Conservation (phyloP, 2,113 vertebrate genomes). For the Taurulus bubalis region DNA sequence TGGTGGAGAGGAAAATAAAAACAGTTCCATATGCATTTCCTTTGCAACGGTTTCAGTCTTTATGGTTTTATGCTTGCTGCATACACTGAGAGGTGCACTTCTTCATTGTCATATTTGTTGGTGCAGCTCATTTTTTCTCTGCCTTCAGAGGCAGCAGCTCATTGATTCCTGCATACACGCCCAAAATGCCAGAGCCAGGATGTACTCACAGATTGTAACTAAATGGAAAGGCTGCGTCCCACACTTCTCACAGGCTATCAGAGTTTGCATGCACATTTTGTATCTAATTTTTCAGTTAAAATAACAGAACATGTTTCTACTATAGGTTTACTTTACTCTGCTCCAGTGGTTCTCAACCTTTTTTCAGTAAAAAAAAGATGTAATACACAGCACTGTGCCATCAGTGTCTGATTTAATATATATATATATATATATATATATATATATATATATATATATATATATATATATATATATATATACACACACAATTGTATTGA, state of each 20-base stretch:
- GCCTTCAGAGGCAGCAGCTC: constrained; percentile 83
- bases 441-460: too few species aligned
- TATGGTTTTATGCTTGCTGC: constrained; percentile 83
- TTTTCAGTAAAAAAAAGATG: too few species aligned
- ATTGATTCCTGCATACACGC: constrained; percentile 83
- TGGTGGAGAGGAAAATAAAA: constrained; percentile 75
- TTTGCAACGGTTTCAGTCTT: constrained; percentile 68
- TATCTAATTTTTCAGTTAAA: constrained; percentile 9
- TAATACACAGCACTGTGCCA: too few species aligned
- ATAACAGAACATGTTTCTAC: constrained; percentile 11
- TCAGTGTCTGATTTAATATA: too few species aligned
- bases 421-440: too few species aligned
- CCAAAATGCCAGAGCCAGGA: constrained; percentile 73
- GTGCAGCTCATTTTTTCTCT: constrained; percentile 81
- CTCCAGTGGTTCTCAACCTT: too few species aligned
- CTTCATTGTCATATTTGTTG: constrained; percentile 88
- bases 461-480: too few species aligned
- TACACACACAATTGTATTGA: too few species aligned
- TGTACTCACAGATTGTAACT: constrained; percentile 71
- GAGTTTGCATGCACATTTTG: constrained; percentile 49
- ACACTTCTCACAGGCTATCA: constrained; percentile 53
- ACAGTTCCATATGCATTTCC: constrained; percentile 80
- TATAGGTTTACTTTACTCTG: not conserved
- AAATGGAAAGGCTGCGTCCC: constrained; percentile 66
- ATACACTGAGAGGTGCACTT: constrained; percentile 83